Conservation (phyloP, 1,140 invertebrate species). For the Sycophila sp. region DNA sequence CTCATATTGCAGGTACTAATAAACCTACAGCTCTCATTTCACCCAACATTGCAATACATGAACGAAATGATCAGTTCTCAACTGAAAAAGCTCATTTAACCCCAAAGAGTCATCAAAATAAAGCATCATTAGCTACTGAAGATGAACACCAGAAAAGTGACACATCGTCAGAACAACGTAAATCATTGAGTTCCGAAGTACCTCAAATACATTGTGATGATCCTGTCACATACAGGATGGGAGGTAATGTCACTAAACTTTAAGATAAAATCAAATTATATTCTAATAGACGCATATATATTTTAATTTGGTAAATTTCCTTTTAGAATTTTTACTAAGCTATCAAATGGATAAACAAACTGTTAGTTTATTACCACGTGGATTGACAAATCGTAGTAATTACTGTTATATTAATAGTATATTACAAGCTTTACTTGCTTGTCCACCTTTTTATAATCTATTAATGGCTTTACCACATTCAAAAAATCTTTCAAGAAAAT, state of each 20-base stretch:
- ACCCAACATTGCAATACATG: constrained; percentile 19
- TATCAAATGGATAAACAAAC: constrained; percentile 80
- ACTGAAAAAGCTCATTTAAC: constrained; percentile 14
- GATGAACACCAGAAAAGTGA: constrained; percentile 31
- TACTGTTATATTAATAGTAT: constrained; percentile 97
- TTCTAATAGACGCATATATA: background rate
- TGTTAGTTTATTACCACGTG: constrained; percentile 82
- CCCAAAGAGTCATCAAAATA: constrained; percentile 35
- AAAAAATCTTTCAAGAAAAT: constrained; percentile 67
- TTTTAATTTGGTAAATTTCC: constrained; percentile 42
- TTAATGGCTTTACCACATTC: constrained; percentile 77
- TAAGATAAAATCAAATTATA: background rate
- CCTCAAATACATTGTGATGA: constrained; percentile 64
- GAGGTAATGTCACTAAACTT: constrained; percentile 67
- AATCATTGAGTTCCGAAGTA: constrained; percentile 14
- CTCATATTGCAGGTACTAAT: constrained; percentile 6
- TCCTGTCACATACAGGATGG: constrained; percentile 73
- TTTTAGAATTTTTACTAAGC: constrained; percentile 76
- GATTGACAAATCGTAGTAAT: constrained; percentile 80
- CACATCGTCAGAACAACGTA: background rate
- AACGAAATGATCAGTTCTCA: constrained; percentile 28
- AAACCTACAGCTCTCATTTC: constrained; percentile 46
- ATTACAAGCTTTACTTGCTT: constrained; percentile 88
- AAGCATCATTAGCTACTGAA: constrained; percentile 6
- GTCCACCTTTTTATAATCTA: constrained; percentile 93